Evolutionary conservation across 1,140 invertebrate species (phyloP).

Genomic region (roundworm (Caenorhabditis elegans)): DNA sequence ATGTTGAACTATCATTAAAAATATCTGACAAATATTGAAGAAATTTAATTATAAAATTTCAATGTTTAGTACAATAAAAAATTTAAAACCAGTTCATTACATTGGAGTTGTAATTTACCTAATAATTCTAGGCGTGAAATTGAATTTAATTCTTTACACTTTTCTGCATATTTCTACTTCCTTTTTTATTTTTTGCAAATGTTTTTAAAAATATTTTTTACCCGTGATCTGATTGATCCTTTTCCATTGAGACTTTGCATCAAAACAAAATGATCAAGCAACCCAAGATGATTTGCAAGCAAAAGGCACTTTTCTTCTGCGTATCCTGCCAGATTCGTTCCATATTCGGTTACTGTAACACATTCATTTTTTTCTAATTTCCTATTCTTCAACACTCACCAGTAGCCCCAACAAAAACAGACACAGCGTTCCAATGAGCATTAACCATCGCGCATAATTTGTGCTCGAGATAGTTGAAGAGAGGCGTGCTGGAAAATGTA

Average conservation of each 20-base stretch:
- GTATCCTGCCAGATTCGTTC: conserved; percentile 53
- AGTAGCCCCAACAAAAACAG: conserved; percentile 58
- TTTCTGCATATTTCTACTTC: too few relatives aligned
- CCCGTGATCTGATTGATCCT: conserved; percentile 52
- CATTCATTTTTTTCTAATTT: not conserved
- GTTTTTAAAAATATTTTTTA: too few relatives aligned
- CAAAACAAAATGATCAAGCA: conserved; percentile 61
- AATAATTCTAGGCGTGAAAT: too few relatives aligned
- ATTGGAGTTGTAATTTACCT: too few relatives aligned
- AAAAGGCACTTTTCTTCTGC: conserved; percentile 56
- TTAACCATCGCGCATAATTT: conserved; percentile 60
- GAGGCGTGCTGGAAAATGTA: conserved; percentile 50
- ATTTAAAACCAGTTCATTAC: too few relatives aligned
- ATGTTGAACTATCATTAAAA: too few relatives aligned
- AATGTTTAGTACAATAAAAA: too few relatives aligned
- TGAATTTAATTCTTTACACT: too few relatives aligned
- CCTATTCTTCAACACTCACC: conserved; percentile 13
- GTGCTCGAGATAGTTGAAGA: conserved; percentile 59
- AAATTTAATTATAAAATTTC: too few relatives aligned
- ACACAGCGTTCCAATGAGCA: conserved; percentile 57
- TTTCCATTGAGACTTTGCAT: conserved; percentile 63
- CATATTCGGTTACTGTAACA: conserved; percentile 59
- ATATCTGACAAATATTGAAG: not conserved
- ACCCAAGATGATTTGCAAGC: conserved; percentile 59
- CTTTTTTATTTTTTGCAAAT: too few relatives aligned